Evolutionary conservation across 2,888 invertebrate species (phyloP).

Genomic region (Malachius bipustulatus): DNA sequence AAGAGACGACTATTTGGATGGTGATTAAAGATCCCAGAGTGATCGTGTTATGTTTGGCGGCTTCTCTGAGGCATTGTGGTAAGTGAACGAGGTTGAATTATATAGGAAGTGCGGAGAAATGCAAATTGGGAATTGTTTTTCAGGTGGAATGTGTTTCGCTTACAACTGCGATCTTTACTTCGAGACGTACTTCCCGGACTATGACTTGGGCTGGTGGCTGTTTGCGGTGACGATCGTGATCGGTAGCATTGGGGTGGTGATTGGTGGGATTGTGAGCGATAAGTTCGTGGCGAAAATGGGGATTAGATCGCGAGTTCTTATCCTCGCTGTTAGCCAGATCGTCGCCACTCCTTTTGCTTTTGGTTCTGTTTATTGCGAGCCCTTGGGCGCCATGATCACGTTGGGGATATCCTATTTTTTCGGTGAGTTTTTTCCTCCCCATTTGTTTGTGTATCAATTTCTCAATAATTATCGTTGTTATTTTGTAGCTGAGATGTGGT

Average conservation of each 20-base stretch:
- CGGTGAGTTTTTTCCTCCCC: constrained; percentile 45
- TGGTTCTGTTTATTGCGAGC: constrained; percentile 71
- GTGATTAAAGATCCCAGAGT: constrained; percentile 68
- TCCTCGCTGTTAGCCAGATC: constrained; percentile 70
- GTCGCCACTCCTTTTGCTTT: constrained; percentile 76
- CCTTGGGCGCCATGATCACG: constrained; percentile 77
- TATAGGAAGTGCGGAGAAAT: too few relatives aligned
- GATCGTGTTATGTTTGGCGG: constrained; percentile 70
- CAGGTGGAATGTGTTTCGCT: constrained; percentile 82
- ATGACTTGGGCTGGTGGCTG: constrained; percentile 82
- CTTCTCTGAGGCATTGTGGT: constrained; percentile 80
- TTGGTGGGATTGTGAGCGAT: constrained; percentile 68
- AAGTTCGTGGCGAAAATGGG: constrained; percentile 82
- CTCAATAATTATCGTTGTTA: too few relatives aligned
- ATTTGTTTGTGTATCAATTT: too few relatives aligned
- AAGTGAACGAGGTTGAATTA: constrained; percentile 25
- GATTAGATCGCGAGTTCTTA: constrained; percentile 64
- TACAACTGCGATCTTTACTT: constrained; percentile 87
- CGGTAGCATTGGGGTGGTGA: constrained; percentile 65
- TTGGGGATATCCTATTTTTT: constrained; percentile 82
- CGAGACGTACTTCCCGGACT: constrained; percentile 77
- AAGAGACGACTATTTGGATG: constrained; percentile 53
- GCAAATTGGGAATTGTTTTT: constrained; percentile 15
- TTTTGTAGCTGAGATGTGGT: constrained; percentile 83
- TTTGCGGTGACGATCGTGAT: constrained; percentile 80